phyloP scores from a whole-genome alignment of 2,113 vertebrate genomes.

The Prinia subflava region DNA sequence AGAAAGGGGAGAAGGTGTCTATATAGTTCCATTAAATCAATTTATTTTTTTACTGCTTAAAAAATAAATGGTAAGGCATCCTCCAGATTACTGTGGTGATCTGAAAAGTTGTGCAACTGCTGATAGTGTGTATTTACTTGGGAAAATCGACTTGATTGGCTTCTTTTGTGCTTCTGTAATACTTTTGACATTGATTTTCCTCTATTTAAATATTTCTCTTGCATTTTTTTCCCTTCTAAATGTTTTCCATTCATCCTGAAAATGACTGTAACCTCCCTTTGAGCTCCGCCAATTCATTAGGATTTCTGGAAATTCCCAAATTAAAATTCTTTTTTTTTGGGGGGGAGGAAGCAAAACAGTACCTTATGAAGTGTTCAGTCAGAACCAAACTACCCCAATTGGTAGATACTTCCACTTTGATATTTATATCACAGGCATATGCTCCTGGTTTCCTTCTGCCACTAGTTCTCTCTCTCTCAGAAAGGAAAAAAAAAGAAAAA shows the following conservation, averaged over 20 bases:
- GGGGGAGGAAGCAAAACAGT: background rate
- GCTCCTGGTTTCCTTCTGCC: background rate
- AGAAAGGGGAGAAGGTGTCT: background rate
- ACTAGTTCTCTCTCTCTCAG: background rate
- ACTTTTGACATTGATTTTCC: background rate
- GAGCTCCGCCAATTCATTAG: background rate
- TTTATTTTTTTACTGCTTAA: background rate
- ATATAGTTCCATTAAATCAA: background rate
- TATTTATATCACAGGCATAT: slow-evolving; percentile 27
- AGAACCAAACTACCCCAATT: background rate
- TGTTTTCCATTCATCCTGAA: background rate
- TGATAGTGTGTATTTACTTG: background rate
- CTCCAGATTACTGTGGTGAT: background rate
- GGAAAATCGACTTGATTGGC: background rate
- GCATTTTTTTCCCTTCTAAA: rapidly evolving
- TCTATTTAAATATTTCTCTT: background rate
- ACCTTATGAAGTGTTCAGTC: background rate
- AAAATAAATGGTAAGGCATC: background rate
- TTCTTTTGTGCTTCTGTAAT: background rate
- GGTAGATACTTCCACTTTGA: background rate
- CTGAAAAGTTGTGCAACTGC: background rate
- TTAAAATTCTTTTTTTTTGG: background rate
- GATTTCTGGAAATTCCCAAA: background rate
- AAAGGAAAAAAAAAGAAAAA: too few species aligned
- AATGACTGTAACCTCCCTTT: background rate